phyloP scores from a whole-genome alignment of 2,797 vertebrate genomes.

The Dromococcyx pavoninus region DNA sequence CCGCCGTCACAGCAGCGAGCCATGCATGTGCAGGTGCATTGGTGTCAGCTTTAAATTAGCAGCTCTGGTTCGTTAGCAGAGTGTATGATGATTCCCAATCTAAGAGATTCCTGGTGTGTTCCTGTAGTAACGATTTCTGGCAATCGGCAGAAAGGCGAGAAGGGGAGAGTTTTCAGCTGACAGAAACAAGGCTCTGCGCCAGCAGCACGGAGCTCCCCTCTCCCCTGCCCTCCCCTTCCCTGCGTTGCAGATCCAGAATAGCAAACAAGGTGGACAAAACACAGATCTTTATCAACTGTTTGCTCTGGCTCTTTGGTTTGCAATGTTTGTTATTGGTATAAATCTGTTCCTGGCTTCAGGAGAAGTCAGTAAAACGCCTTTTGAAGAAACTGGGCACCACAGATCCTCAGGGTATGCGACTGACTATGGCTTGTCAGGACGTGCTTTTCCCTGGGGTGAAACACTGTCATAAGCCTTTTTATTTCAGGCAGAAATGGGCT shows the following conservation, averaged over 20 bases:
- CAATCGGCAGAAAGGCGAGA: background rate
- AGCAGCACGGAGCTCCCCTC: background rate
- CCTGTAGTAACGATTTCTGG: background rate
- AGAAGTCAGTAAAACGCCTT: background rate
- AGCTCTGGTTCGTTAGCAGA: background rate
- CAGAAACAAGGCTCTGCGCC: background rate
- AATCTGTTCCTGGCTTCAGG: background rate
- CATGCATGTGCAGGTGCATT: background rate
- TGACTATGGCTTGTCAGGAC: background rate
- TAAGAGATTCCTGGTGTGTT: background rate
- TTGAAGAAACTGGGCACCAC: background rate
- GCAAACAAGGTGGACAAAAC: background rate
- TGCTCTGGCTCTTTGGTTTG: background rate
- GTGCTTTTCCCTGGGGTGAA: background rate
- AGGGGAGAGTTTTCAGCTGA: background rate
- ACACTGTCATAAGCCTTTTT: background rate
- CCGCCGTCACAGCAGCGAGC: rapidly evolving
- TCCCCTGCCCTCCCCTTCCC: background rate
- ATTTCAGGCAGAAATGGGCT: background rate
- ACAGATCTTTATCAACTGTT: background rate
- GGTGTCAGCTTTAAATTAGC: background rate
- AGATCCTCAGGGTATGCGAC: background rate
- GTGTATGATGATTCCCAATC: background rate
- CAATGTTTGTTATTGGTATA: conserved; percentile 1
- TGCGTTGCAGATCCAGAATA: background rate